These are phyloP conservation scores for Acanthurus lineatus DNA, from an alignment of 2,797 vertebrate genomes.

Conservation along the genomic window DNA sequence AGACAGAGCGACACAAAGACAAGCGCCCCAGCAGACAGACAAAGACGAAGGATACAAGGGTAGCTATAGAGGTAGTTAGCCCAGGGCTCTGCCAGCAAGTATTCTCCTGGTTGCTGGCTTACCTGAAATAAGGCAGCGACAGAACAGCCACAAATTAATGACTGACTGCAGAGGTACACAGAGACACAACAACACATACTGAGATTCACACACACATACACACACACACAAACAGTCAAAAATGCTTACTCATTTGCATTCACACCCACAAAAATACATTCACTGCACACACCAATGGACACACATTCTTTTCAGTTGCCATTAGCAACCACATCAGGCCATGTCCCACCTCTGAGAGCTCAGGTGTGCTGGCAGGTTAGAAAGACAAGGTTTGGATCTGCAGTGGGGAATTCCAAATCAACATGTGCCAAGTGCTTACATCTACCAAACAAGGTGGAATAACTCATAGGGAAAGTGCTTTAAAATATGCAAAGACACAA, in stretches of 20 bases:
- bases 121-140: constrained; percentile 60
- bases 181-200: neutral
- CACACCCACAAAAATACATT: constrained; percentile 24
- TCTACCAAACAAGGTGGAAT: constrained; percentile 39
- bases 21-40: constrained; percentile 47
- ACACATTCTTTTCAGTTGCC: constrained; percentile 53
- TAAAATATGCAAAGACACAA: constrained; percentile 60
- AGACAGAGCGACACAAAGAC: constrained; percentile 53
- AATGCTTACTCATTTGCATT: constrained; percentile 9
- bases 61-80: constrained; percentile 61
- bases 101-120: constrained; percentile 60
- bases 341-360: constrained; percentile 56
- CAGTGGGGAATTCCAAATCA: constrained; percentile 57
- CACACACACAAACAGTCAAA: constrained; percentile 22
- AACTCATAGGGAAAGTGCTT: constrained; percentile 46
- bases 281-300: constrained; percentile 17
- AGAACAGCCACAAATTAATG: constrained; percentile 65
- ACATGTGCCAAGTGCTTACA: constrained; percentile 50
- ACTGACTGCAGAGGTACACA: constrained; percentile 52
- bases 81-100: constrained; percentile 59
- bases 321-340: constrained; percentile 65
- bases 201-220: constrained; percentile 14
- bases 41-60: constrained; percentile 55
- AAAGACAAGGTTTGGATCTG: constrained; percentile 46
- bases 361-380: constrained; percentile 68